phyloP scores from a whole-genome alignment of 2,113 vertebrate genomes.

The Zosterops borbonicus region DNA sequence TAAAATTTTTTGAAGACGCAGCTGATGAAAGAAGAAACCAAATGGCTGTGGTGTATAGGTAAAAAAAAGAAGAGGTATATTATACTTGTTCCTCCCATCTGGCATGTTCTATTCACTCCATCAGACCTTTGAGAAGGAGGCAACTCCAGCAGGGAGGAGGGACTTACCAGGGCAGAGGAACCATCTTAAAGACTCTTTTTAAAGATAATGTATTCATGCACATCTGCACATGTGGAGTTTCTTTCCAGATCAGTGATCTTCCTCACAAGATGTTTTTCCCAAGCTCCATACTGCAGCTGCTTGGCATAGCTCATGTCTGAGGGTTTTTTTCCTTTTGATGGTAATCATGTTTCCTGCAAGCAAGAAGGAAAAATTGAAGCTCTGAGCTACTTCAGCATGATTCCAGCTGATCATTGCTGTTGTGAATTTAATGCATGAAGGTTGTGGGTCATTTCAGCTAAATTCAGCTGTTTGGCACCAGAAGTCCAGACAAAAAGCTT shows the following conservation, averaged over 20 bases:
- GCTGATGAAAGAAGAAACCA: neutral
- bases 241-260: neutral
- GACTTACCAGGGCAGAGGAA: neutral
- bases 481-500: neutral
- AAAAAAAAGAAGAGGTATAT: neutral
- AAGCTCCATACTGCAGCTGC: neutral
- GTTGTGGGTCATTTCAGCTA: neutral
- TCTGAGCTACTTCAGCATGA: neutral
- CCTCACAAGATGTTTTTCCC: neutral
- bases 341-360: neutral
- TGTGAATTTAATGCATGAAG: neutral
- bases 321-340: neutral
- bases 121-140: neutral
- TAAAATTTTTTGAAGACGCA: neutral
- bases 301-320: neutral
- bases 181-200: neutral
- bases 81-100: neutral
- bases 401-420: neutral
- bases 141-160: neutral
- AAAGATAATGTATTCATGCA: neutral
- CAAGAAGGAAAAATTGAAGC: neutral
- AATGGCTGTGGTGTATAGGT: neutral
- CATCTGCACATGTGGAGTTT: neutral
- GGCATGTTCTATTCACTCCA: neutral
- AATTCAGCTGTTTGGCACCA: neutral